A percentile compares a stretch with the other conserved stretches of the same genome.
Evolutionary conservation across 2,113 vertebrate genomes (phyloP).

Genomic region (Formicarius rufipectus): DNA sequence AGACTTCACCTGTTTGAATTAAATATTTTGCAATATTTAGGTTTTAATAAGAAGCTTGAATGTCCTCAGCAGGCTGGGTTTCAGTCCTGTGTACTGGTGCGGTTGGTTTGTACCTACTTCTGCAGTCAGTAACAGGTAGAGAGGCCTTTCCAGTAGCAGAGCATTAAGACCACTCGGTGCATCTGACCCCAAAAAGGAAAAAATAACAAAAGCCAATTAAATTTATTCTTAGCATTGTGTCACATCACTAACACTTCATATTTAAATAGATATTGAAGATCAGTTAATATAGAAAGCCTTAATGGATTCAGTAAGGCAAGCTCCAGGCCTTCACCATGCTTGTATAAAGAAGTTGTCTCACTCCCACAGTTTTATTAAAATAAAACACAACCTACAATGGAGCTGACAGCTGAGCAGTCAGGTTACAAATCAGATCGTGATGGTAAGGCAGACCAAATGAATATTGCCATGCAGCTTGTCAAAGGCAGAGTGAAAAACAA

Average conservation of each 20-base stretch:
- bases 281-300: background rate
- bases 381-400: background rate
- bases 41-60: background rate
- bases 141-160: background rate
- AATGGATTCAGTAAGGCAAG: background rate
- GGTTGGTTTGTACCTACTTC: background rate
- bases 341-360: constrained; percentile 14
- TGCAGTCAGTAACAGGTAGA: background rate
- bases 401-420: constrained; percentile 63
- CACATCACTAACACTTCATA: background rate
- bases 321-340: background rate
- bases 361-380: constrained; percentile 58
- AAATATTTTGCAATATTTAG: background rate
- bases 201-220: background rate
- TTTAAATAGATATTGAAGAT: constrained; percentile 6
- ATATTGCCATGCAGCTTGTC: constrained; percentile 31
- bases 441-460: constrained; percentile 8
- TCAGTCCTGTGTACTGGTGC: background rate
- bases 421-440: constrained; percentile 50
- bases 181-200: background rate
- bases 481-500: constrained; percentile 9
- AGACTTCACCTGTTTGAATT: background rate
- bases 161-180: background rate
- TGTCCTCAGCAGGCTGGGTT: background rate
- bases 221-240: background rate